These are phyloP conservation scores for Perccottus glenii DNA, from an alignment of 2,113 vertebrate species.

Conservation along the genomic window DNA sequence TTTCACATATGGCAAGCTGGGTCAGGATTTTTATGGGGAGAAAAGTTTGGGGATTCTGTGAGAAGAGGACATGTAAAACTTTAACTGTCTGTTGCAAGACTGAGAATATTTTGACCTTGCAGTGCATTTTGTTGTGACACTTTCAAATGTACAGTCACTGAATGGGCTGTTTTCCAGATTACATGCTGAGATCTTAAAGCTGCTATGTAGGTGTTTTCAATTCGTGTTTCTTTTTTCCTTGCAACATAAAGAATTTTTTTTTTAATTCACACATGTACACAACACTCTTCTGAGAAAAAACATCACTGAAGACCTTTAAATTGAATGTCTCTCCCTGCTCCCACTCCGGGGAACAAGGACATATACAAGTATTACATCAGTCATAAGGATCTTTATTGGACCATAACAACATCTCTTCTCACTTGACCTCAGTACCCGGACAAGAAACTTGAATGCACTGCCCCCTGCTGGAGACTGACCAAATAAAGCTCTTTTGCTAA, in stretches of 20 bases:
- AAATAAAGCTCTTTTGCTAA: not conserved
- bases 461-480: constrained; percentile 68
- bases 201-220: not conserved
- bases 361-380: constrained; percentile 1
- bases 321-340: not conserved
- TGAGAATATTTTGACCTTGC: constrained; percentile 30
- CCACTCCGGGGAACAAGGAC: not conserved
- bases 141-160: constrained; percentile 5
- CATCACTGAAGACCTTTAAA: not conserved
- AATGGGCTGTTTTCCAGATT: constrained; percentile 6
- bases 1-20: constrained; percentile 67
- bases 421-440: constrained; percentile 20
- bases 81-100: constrained; percentile 56
- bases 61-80: constrained; percentile 61
- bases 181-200: constrained; percentile 8
- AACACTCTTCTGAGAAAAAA: not conserved
- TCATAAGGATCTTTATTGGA: too few species aligned
- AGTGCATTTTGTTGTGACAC: constrained; percentile 20
- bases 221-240: constrained; percentile 21
- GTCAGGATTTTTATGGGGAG: constrained; percentile 62
- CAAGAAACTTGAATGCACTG: constrained; percentile 59
- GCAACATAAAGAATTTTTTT: not conserved
- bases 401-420: too few species aligned
- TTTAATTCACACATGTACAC: not conserved
- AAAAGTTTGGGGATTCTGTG: constrained; percentile 68